Evolutionary conservation across 2,113 vertebrate species (phyloP), one percentile per base, ranked within the genome.

Genomic region (Puntigrus tetrazona): DNA sequence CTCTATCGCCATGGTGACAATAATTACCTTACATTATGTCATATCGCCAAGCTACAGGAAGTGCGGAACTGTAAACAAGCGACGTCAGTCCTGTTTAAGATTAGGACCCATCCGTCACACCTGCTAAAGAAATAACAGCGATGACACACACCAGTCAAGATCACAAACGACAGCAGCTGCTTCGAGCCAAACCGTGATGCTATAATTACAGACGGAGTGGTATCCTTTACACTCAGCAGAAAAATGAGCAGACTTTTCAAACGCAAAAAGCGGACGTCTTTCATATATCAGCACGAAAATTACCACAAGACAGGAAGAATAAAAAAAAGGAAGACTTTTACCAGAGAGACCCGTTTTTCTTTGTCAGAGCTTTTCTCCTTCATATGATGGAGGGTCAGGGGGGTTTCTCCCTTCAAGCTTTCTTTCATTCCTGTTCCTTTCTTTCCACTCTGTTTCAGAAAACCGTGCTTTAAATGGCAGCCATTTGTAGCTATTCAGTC

Each of bases 401-500:
- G 38, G 36, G 20, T 10, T 41, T 41, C 69, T 86, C 52, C 47
- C 41, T 34, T 73, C 57, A 27, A 63, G 14, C 20, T 41, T 69
- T 65, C 34, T 34, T 72, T 25, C 31, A 73, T n/a, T 72, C 77
- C 55, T n/a, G 38, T 57, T 29, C 41, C 3, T 50, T 84, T 31
- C 65, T 31, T 77, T 75, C 59, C 41, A 70, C 69, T 87, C 83
- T 72, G 59, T 41, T 78, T 84, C 76, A 74, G 72, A 75, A 61
- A 85, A 77, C 1, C 78, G 20, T 72, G 16, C 76, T 76, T 79
- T 87, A 78, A 86, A 78, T 78, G 75, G 73, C 55, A 79, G 73
- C 27, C 82, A 84, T 82, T 86, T 73, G 80, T 86, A 78, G 74
- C 82, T 74, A 76, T 65, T 86, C 67, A 84, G 73, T 34, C 47